Base-by-base conservation (phyloP, 2,113 vertebrate species). In the Galeopterus variegatus region DNA sequence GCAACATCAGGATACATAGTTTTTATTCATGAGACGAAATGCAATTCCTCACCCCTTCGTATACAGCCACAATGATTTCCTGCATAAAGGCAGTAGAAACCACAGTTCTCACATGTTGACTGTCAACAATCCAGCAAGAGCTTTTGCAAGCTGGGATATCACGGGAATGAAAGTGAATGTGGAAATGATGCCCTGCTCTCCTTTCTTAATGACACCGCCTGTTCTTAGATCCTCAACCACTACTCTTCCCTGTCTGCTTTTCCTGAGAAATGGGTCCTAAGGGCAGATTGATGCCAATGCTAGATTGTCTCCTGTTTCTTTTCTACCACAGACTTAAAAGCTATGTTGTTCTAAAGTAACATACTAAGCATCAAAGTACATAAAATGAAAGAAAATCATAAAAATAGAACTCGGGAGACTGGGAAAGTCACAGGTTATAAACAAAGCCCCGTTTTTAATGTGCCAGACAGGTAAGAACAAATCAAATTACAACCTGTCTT, bases 1-100 rank as follows among this genome's bases (percentile, higher is more conserved):
- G 94, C 81, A 96, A 69, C 69, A 97, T 93, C 83, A 81, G 88
- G 69, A 94, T 76, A 58, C 24, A 69, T 19, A 79, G 83, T 65
- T 96, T 96, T 95, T 81, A 95, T 97, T 96, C 54, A 45, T 87
- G 95, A 92, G 92, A 50, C 0, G 5, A 28, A 96, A 83, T 33
- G 73, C 41, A 45, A n/a, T 93, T 73, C 80, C 41, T 90, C 69
- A 64, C 69, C 58, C 64, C 19, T 96, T 93, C 41, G 58, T 31
- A 48, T 19, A 26, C 19, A 92, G 72, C 31, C 84, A 72, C 58
- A 15, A 79, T 21, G 83, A 92, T 92, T 75, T 93, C 75, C 82
- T 69, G 41, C 36, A 65, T 28, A 80, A 92, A 96, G 52, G 67
- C 65, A 36, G 18, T 2, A 67, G 82, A 88, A 76, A 73, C 36